A percentile compares a stretch with the other conserved stretches of the same genome.
Conservation (phyloP, 2,888 invertebrate genomes). For the Brenthis hecate region DNA sequence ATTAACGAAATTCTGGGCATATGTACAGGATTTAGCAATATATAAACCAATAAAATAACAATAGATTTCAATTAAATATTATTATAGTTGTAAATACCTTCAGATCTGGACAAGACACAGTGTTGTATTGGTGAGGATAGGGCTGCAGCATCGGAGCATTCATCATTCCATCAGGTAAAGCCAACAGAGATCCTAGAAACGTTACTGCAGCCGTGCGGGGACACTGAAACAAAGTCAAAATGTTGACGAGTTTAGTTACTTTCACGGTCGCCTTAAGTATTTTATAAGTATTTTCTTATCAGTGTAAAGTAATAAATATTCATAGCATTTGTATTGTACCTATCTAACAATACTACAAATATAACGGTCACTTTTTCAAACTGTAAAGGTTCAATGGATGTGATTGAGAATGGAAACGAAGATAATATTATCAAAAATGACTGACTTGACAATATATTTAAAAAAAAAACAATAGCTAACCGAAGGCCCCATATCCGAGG, state of each 20-base stretch:
- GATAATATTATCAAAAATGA: no score
- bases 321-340: no score
- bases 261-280: background rate
- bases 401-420: no score
- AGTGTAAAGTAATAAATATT: no score
- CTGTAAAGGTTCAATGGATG: no score
- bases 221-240: slow-evolving; percentile 70
- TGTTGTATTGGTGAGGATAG: slow-evolving; percentile 83
- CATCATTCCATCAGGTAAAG: slow-evolving; percentile 88
- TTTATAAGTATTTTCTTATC: no score
- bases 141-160: slow-evolving; percentile 87
- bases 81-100: slow-evolving; percentile 80
- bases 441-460: background rate
- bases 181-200: slow-evolving; percentile 92
- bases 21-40: no score
- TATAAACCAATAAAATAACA: no score
- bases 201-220: slow-evolving; percentile 96
- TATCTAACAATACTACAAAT: no score
- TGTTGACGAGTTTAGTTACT: background rate
- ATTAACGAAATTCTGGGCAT: no score
- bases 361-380: no score
- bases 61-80: background rate
- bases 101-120: slow-evolving; percentile 87
- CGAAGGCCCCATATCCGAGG: slow-evolving; percentile 86
- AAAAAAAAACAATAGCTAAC: slow-evolving; percentile 49